phyloP scores from a whole-genome alignment of 2,888 invertebrate genomes.

The Spisula subtruncata region DNA sequence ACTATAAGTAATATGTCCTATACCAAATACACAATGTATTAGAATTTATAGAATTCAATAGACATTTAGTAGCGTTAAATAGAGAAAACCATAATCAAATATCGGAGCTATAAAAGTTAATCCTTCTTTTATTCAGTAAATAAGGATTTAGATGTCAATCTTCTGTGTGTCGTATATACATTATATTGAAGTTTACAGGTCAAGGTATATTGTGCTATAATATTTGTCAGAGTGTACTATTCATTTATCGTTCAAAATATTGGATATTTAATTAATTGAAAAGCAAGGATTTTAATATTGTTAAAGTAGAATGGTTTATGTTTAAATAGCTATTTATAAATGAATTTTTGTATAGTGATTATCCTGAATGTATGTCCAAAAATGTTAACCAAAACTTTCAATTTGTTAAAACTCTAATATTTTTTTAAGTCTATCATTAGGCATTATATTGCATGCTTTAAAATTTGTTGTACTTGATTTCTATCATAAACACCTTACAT shows the following conservation, averaged over 20 bases:
- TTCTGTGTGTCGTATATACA: background rate
- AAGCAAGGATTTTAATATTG: too few relatives aligned
- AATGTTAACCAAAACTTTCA: too few relatives aligned
- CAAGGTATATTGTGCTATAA: background rate
- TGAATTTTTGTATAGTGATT: too few relatives aligned
- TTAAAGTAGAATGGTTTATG: too few relatives aligned
- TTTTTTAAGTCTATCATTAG: too few relatives aligned
- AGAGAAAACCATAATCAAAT: background rate
- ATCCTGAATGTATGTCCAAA: too few relatives aligned
- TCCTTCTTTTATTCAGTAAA: background rate
- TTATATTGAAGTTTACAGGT: background rate
- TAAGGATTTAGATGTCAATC: background rate
- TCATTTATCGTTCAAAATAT: background rate
- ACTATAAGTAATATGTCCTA: background rate
- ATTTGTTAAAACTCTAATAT: too few relatives aligned
- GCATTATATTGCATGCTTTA: too few relatives aligned
- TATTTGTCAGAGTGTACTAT: background rate
- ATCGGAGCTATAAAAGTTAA: conserved; percentile 12
- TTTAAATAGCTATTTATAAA: too few relatives aligned
- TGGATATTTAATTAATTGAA: too few relatives aligned
- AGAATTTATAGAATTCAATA: background rate
- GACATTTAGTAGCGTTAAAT: background rate
- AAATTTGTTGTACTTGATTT: too few relatives aligned
- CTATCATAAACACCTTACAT: too few relatives aligned
- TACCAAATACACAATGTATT: background rate